phyloP scores from a whole-genome alignment of 2,888 invertebrate species.

The Capitulum mitella region DNA sequence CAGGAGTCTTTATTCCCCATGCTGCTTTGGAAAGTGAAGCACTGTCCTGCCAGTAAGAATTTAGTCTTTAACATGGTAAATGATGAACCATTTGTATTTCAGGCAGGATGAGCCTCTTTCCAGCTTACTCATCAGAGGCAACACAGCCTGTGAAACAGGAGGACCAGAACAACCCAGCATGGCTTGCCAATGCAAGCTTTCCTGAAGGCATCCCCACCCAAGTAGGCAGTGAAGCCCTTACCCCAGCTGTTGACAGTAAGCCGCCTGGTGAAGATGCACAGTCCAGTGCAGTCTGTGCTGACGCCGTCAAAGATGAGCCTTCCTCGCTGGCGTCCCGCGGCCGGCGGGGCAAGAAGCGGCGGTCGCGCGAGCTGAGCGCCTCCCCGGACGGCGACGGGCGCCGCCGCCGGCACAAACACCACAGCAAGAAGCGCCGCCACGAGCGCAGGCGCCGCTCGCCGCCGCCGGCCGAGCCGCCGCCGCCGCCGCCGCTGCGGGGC shows the following conservation, averaged over 20 bases:
- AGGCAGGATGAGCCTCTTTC: conserved; percentile 1
- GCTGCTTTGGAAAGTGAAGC: no score
- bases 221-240: no score
- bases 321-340: not conserved
- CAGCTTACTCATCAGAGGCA: not conserved
- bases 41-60: no score
- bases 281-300: not conserved
- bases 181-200: not conserved
- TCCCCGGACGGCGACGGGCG: not conserved
- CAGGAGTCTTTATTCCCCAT: no score
- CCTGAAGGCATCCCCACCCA: not conserved
- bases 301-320: no score
- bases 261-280: not conserved
- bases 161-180: not conserved
- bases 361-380: not conserved
- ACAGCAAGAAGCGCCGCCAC: no score
- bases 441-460: no score
- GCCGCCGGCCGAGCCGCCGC: not conserved
- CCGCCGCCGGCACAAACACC: not conserved
- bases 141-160: not conserved
- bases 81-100: no score
- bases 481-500: not conserved
- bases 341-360: not conserved
- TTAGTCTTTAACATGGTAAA: no score
- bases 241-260: not conserved